Evolutionary conservation across 92 coral and sea anemone genomes (phyloP).

Genomic region (Parazoanthus swiftii): DNA sequence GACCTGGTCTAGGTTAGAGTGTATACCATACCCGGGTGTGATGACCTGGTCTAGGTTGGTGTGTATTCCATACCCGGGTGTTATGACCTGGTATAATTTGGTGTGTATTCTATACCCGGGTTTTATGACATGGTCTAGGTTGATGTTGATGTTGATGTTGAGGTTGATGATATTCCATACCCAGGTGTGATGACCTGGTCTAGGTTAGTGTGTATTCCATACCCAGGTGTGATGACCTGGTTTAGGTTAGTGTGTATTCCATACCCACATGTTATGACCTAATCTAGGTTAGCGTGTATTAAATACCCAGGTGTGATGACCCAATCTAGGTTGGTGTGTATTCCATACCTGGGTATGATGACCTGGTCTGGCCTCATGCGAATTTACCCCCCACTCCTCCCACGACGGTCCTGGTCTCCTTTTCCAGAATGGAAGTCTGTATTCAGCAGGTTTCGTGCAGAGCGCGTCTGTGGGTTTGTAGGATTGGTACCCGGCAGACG

Average conservation of each 20-base stretch:
- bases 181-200: not conserved
- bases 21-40: too few relatives aligned
- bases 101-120: too few relatives aligned
- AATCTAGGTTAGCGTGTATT: not conserved
- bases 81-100: too few relatives aligned
- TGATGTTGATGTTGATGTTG: too few relatives aligned
- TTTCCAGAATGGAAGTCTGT: slow-evolving; percentile 47
- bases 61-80: too few relatives aligned
- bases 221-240: not conserved
- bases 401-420: slow-evolving; percentile 45
- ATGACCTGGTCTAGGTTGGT: too few relatives aligned
- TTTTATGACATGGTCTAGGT: too few relatives aligned
- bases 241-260: not conserved
- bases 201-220: not conserved
- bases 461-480: slow-evolving; percentile 28
- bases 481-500: slow-evolving; percentile 34
- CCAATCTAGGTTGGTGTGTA: not conserved
- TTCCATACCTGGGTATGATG: slow-evolving; percentile 57
- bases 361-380: slow-evolving; percentile 63
- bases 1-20: too few relatives aligned
- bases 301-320: not conserved
- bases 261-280: not conserved
- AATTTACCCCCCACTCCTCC: slow-evolving; percentile 33
- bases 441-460: slow-evolving; percentile 23
- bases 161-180: too few relatives aligned